Percentiles rank a stretch among this genome's conserved stretches.
phyloP scores from a whole-genome alignment of 2,113 vertebrate genomes.

The Alectura lathami region DNA sequence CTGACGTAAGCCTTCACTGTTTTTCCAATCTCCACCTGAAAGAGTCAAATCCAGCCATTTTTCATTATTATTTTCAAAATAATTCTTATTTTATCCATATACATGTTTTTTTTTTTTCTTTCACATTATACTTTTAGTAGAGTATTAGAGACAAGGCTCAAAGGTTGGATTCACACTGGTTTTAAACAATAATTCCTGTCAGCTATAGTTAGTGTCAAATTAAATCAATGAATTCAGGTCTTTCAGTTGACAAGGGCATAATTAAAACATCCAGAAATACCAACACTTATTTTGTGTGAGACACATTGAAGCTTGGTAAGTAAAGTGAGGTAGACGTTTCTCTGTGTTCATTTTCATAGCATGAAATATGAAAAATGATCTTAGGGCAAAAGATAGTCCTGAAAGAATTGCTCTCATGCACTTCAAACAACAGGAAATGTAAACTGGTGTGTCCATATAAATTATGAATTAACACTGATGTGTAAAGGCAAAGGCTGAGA shows the following conservation, averaged over 20 bases:
- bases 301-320: not conserved
- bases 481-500: not conserved
- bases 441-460: not conserved
- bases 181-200: not conserved
- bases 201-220: not conserved
- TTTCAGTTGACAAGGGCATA: constrained; percentile 13
- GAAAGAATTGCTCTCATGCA: not conserved
- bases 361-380: not conserved
- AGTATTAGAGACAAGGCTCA: not conserved
- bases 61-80: not conserved
- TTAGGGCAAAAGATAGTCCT: not conserved
- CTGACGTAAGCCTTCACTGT: constrained; percentile 88
- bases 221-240: not conserved
- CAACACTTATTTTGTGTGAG: not conserved
- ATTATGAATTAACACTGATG: not conserved
- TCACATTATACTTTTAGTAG: not conserved
- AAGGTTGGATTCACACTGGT: not conserved
- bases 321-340: not conserved
- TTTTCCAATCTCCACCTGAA: constrained; percentile 95
- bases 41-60: not conserved
- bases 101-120: not conserved
- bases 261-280: constrained; percentile 37
- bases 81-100: not conserved
- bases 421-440: not conserved
- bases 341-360: not conserved